phyloP scores from a whole-genome alignment of 2,797 vertebrate genomes.

The Crax fasciolata region DNA sequence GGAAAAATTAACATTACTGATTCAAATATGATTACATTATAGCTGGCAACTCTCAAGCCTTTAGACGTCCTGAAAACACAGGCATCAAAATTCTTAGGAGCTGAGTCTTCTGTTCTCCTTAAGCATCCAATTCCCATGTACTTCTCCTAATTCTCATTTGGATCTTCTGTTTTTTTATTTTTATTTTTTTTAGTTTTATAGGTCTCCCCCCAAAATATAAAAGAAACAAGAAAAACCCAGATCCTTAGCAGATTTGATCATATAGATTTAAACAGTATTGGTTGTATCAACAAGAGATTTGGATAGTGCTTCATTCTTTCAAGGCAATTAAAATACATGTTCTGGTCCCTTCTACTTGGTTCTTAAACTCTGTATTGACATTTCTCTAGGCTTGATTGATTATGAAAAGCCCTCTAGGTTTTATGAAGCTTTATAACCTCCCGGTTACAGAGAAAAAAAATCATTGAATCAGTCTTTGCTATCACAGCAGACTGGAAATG shows the following conservation, averaged over 20 bases:
- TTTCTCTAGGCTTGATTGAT: not conserved
- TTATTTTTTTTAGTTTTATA: not conserved
- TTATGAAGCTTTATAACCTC: not conserved
- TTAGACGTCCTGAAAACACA: not conserved
- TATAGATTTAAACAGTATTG: not conserved
- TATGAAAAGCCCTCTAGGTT: not conserved
- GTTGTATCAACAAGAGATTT: not conserved
- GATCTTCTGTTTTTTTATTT: not conserved
- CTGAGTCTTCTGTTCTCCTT: not conserved
- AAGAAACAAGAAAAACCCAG: rapidly evolving
- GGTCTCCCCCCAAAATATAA: not conserved
- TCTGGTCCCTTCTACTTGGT: not conserved
- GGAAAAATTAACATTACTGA: not conserved
- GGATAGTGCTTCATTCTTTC: not conserved
- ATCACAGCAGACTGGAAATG: not conserved
- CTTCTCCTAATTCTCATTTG: not conserved
- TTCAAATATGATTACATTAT: not conserved
- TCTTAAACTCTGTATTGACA: not conserved
- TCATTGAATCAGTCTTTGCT: not conserved
- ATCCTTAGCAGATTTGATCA: not conserved
- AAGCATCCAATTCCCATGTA: not conserved
- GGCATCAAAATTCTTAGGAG: not conserved
- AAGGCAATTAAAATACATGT: not conserved
- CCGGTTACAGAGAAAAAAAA: not conserved
- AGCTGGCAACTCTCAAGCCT: not conserved